A percentile compares a stretch with the other conserved stretches of the same genome.
Conservation (phyloP, 2,113 vertebrate species). For the Gallinago media region DNA sequence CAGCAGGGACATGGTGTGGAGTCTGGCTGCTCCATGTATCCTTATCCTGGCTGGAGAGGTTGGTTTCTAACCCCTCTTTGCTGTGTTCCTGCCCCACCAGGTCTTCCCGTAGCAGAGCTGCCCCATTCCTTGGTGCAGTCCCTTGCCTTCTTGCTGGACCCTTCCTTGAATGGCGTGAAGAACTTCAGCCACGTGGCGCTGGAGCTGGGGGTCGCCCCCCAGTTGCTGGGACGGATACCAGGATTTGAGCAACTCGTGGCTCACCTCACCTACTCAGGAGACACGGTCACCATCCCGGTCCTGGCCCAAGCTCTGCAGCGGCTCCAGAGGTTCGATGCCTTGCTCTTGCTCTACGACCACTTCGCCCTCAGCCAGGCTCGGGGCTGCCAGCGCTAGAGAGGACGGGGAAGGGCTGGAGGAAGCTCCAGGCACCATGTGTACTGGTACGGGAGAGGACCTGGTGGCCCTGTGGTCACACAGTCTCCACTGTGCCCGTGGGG, state of each 20-base stretch:
- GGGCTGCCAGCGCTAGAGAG: not conserved
- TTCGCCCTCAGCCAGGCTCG: not conserved
- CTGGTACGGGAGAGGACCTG: not conserved
- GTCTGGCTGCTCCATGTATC: not conserved
- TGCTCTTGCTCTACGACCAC: constrained; percentile 65
- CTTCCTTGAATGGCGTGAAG: constrained; percentile 16
- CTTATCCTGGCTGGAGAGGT: fast-evolving
- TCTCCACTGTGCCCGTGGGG: not conserved
- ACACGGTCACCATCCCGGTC: not conserved
- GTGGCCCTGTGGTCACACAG: not conserved
- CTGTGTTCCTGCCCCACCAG: constrained; percentile 1
- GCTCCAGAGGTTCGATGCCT: constrained; percentile 50
- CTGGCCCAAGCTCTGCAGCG: constrained; percentile 50
- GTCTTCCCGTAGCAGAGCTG: constrained; percentile 47
- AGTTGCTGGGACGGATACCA: constrained; percentile 23
- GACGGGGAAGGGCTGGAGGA: fast-evolving
- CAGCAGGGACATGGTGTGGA: fast-evolving
- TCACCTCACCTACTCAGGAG: constrained; percentile 1
- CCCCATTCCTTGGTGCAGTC: constrained; percentile 51
- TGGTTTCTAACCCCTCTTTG: not conserved
- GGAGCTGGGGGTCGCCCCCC: constrained; percentile 28
- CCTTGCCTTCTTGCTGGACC: constrained; percentile 55
- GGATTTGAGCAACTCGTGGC: constrained; percentile 60
- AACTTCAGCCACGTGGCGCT: constrained; percentile 64
- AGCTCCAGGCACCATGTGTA: not conserved